Percentiles rank a stretch among this genome's conserved stretches.
Conservation (phyloP, 2,113 vertebrate species). For the Sphaerodactylus townsendi region DNA sequence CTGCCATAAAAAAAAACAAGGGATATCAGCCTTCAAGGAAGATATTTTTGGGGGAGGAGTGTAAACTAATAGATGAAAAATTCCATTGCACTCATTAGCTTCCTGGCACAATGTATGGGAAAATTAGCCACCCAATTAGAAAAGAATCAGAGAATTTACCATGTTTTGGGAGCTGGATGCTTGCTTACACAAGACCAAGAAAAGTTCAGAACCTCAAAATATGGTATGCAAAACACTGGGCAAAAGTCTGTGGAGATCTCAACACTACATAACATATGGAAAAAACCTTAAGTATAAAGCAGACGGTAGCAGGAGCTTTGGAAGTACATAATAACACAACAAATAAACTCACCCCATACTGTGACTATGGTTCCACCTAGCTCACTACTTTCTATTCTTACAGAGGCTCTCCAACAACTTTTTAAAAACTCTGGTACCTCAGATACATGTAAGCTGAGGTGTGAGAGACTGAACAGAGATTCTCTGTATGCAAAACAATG, state of each 20-base stretch:
- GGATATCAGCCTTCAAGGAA: not conserved
- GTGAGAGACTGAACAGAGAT: not conserved
- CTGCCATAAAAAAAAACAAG: too few relatives aligned
- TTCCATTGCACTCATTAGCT: not conserved
- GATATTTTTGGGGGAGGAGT: too few relatives aligned
- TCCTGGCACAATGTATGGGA: not conserved
- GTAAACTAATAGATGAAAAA: not conserved
- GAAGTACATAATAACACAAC: not conserved
- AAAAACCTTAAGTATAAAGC: not conserved
- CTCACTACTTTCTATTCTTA: too few relatives aligned
- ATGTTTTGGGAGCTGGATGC: not conserved
- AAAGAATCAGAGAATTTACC: not conserved
- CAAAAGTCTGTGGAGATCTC: not conserved
- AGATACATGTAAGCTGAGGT: not conserved
- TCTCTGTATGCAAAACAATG: not conserved
- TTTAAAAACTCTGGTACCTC: too few relatives aligned
- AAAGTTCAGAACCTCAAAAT: not conserved
- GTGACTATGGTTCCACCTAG: too few relatives aligned
- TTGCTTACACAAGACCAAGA: not conserved
- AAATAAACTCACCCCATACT: too few relatives aligned
- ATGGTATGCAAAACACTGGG: not conserved
- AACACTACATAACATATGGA: not conserved
- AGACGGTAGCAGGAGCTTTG: not conserved
- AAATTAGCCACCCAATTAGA: not conserved
- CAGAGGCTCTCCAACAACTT: too few relatives aligned